These are phyloP conservation scores for Tragelaphus buxtoni DNA, from an alignment of 2,113 vertebrate genomes.

Conservation along the genomic window DNA sequence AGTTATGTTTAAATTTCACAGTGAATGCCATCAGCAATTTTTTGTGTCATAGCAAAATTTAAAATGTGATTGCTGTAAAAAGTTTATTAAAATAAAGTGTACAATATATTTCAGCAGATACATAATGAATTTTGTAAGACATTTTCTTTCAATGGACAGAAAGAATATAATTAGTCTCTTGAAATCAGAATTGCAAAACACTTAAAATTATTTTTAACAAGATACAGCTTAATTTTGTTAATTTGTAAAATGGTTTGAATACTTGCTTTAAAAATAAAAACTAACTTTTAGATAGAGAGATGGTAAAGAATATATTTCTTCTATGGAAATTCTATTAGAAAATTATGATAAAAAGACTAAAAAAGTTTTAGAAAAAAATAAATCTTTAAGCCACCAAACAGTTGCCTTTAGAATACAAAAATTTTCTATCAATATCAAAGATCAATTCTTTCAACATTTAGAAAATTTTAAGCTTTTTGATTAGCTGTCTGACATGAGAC, in stretches of 20 bases:
- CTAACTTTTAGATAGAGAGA: neutral
- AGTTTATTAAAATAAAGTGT: neutral
- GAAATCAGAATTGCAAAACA: neutral
- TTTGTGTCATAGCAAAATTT: neutral
- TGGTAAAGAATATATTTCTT: neutral
- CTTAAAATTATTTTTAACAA: neutral
- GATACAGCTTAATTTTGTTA: neutral
- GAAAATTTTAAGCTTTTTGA: neutral
- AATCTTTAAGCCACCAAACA: neutral
- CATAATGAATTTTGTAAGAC: neutral
- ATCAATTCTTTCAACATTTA: neutral
- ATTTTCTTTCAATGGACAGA: neutral
- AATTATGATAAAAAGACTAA: neutral
- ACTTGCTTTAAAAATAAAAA: neutral
- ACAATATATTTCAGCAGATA: neutral
- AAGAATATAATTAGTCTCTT: neutral
- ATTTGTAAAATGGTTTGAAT: neutral
- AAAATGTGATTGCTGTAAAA: neutral
- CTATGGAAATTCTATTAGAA: neutral
- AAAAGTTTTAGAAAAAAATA: neutral
- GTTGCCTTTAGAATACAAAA: neutral
- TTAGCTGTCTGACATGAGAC: no score
- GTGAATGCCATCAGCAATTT: neutral
- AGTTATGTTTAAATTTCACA: neutral
- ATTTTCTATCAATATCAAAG: neutral